Evolutionary conservation across 2,888 invertebrate genomes (phyloP).

Genomic region (Plagodis pulveraria): DNA sequence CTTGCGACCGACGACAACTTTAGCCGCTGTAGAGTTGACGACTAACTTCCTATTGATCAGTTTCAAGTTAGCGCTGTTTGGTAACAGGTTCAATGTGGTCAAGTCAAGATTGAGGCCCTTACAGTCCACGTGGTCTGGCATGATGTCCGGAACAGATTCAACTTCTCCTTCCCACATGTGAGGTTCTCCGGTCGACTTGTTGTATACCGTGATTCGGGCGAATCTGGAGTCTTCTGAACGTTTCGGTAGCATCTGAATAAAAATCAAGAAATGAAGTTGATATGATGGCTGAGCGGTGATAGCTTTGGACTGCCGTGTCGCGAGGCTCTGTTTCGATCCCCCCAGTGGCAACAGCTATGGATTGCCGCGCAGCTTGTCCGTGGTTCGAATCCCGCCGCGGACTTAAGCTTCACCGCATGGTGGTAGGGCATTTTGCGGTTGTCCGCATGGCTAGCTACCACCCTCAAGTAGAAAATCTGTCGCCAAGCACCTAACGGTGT

Average conservation of each 20-base stretch:
- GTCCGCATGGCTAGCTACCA: no score
- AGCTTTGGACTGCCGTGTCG: no score
- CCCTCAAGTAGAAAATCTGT: no score
- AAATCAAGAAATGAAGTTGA: not conserved
- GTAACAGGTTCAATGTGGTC: slow-evolving; percentile 56
- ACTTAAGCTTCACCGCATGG: no score
- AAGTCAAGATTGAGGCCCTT: slow-evolving; percentile 54
- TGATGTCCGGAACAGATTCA: slow-evolving; percentile 44
- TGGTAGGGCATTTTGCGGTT: no score
- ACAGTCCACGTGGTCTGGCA: slow-evolving; percentile 46
- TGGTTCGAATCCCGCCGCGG: no score
- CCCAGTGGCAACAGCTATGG: no score
- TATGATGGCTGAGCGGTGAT: no score
- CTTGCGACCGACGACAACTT: slow-evolving; percentile 57
- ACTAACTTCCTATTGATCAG: slow-evolving; percentile 57
- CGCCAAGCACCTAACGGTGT: no score
- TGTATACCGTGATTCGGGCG: slow-evolving; percentile 65
- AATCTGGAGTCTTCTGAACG: slow-evolving; percentile 40
- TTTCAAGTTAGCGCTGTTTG: slow-evolving; percentile 63
- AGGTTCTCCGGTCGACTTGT: slow-evolving; percentile 66
- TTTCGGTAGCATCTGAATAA: slow-evolving; percentile 55
- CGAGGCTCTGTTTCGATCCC: no score
- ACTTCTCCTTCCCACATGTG: slow-evolving; percentile 60
- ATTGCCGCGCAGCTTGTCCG: no score
- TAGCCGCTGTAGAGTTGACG: slow-evolving; percentile 45